phyloP scores from a whole-genome alignment of 2,113 vertebrate genomes.

The Nyctereutes procyonoides region DNA sequence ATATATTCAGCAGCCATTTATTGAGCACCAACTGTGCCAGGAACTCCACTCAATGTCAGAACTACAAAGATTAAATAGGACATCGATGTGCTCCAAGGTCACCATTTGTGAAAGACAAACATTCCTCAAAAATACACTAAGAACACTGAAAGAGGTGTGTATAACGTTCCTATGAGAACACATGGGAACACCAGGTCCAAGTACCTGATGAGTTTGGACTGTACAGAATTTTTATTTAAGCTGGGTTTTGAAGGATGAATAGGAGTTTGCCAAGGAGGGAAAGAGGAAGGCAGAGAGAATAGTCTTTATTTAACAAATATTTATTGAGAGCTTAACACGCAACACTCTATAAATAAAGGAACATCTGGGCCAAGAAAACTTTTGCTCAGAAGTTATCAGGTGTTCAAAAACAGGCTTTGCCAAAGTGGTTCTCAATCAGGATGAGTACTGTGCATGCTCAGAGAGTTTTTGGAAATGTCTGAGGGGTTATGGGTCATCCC shows the following conservation, averaged over 20 bases:
- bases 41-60: not conserved
- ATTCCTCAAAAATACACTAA: conserved; percentile 30
- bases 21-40: not conserved
- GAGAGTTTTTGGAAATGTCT: conserved; percentile 27
- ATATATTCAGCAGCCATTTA: conserved; percentile 46
- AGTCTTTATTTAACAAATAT: conserved; percentile 29
- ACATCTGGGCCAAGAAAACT: not conserved
- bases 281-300: not conserved
- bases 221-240: not conserved
- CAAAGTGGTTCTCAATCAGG: conserved; percentile 13
- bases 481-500: not conserved
- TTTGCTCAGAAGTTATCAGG: not conserved
- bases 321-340: conserved; percentile 35
- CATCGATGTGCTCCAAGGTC: conserved; percentile 6
- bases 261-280: conserved; percentile 13
- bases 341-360: conserved; percentile 25
- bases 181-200: not conserved
- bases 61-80: conserved; percentile 33
- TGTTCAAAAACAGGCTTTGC: conserved; percentile 22
- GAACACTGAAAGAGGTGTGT: not conserved
- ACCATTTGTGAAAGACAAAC: conserved; percentile 45
- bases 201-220: not conserved
- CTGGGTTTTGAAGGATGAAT: conserved; percentile 49
- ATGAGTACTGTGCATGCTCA: not conserved
- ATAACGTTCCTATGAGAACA: not conserved